Evolutionary conservation across 2,113 vertebrate genomes (phyloP).

Genomic region (Cochlearius cochlearius): DNA sequence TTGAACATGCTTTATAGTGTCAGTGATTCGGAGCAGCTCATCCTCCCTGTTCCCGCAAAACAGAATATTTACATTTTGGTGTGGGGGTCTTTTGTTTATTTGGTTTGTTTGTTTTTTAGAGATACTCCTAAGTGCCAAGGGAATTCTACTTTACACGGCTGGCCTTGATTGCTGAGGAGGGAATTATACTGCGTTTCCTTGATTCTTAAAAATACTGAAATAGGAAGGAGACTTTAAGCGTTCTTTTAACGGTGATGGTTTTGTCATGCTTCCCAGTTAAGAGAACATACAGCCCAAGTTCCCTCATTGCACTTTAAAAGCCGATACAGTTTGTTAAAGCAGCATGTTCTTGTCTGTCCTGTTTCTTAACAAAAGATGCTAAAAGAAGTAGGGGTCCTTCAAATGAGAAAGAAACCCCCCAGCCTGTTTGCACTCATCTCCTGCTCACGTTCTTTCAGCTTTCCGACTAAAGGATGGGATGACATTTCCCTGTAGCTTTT

Average conservation of each 20-base stretch:
- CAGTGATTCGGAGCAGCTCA: background rate
- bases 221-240: background rate
- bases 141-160: fast-evolving
- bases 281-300: background rate
- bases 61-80: background rate
- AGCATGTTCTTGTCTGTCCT: background rate
- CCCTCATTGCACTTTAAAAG: background rate
- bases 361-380: background rate
- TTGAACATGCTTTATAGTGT: background rate
- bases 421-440: background rate
- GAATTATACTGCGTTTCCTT: background rate
- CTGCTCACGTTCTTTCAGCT: background rate
- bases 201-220: background rate
- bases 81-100: background rate
- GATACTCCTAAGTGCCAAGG: fast-evolving
- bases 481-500: slow-evolving; percentile 8
- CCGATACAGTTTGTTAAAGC: background rate
- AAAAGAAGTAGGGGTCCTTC: background rate
- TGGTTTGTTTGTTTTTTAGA: background rate
- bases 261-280: background rate
- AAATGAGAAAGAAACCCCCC: background rate
- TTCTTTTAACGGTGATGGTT: background rate
- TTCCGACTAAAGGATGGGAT: background rate
- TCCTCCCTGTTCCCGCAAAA: background rate
- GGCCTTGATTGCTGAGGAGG: background rate